A percentile compares a stretch with the other conserved stretches of the same genome.
Conservation (phyloP, 2,113 vertebrate genomes). For the Sclerurus mexicanus region DNA sequence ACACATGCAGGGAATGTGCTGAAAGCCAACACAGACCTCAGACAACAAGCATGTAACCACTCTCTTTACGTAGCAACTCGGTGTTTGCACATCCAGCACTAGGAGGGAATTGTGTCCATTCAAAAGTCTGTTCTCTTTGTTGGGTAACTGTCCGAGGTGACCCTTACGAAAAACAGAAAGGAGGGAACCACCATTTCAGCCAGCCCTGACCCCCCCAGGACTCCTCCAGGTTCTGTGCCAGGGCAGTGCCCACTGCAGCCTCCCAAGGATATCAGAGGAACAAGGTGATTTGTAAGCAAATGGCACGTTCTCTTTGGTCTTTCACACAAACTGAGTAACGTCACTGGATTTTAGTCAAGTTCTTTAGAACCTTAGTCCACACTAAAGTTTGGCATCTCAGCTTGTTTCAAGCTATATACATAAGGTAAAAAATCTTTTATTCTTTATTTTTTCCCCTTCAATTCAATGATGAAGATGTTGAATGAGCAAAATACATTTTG, state of each 20-base stretch:
- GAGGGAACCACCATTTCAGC: accelerated
- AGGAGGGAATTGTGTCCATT: neutral
- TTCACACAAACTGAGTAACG: neutral
- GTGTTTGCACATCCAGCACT: neutral
- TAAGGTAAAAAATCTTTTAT: neutral
- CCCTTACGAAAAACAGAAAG: neutral
- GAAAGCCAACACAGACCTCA: neutral
- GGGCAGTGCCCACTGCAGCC: neutral
- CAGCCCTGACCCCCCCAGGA: neutral
- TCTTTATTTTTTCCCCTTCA: neutral
- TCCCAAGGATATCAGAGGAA: neutral
- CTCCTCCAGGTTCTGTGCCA: neutral
- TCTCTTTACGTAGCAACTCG: neutral
- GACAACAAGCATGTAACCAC: neutral
- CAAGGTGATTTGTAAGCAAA: neutral
- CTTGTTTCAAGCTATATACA: neutral
- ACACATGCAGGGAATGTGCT: accelerated
- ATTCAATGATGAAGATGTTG: neutral
- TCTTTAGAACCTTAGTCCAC: neutral
- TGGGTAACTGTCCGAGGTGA: neutral
- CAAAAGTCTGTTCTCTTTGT: neutral
- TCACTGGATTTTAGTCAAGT: neutral
- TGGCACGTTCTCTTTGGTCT: neutral
- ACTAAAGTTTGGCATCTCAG: neutral
- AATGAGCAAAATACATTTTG: neutral